These are phyloP conservation scores for Haemorhous mexicanus DNA, from an alignment of 2,113 vertebrate species.

Conservation along the genomic window DNA sequence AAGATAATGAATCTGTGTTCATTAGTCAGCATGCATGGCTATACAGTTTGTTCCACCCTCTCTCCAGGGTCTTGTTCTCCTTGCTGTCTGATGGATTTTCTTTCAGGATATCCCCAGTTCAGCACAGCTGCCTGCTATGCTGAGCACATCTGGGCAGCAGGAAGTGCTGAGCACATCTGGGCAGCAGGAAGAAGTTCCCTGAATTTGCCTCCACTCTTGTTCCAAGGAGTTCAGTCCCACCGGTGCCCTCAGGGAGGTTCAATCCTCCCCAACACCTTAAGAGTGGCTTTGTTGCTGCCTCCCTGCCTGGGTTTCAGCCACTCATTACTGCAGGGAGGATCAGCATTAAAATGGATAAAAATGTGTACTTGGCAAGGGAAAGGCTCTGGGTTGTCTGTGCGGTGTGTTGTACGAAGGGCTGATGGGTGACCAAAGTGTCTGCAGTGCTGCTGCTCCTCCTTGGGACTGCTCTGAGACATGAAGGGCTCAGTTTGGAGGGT, in stretches of 20 bases:
- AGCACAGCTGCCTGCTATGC: neutral
- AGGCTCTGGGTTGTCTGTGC: neutral
- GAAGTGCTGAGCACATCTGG: neutral
- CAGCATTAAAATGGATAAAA: neutral
- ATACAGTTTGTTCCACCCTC: neutral
- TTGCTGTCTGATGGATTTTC: neutral
- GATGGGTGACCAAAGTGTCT: neutral
- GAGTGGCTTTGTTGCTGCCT: neutral
- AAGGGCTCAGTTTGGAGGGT: neutral
- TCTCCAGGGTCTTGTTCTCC: neutral
- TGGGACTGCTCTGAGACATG: neutral
- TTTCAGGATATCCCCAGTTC: neutral
- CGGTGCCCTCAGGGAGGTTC: neutral
- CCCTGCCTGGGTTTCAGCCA: neutral
- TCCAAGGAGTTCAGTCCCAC: neutral
- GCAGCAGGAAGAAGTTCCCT: neutral
- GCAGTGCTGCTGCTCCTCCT: neutral
- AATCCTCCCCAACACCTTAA: neutral
- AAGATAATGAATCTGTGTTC: neutral
- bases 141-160: neutral
- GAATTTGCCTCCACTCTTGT: neutral
- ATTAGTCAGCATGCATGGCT: neutral
- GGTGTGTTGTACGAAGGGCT: neutral
- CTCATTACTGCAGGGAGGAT: neutral
- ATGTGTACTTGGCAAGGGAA: neutral